phyloP scores from a whole-genome alignment of 2,888 invertebrate species.

The Automeris io region DNA sequence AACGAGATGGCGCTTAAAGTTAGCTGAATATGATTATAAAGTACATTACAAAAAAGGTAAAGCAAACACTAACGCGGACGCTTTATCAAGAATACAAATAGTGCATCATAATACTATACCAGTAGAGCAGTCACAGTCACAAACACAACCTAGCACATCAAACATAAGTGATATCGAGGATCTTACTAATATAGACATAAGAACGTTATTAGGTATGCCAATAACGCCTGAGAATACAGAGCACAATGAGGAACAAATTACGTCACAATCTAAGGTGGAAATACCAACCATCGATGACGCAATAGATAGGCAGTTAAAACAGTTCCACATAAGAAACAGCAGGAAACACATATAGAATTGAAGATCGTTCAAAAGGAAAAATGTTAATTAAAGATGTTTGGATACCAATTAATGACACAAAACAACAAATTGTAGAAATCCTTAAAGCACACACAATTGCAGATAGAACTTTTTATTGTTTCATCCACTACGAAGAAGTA shows the following conservation, averaged over 20 bases:
- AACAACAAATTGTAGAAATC: slow-evolving; percentile 15
- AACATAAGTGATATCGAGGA: background rate
- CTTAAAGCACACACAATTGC: slow-evolving; percentile 17
- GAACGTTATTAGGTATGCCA: slow-evolving; percentile 9
- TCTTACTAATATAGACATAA: slow-evolving; percentile 5
- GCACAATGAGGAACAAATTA: background rate
- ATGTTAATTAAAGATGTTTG: slow-evolving; percentile 17
- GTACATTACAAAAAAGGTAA: slow-evolving; percentile 16
- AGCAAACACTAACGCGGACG: slow-evolving; percentile 15
- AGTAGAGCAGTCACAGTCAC: too few relatives aligned
- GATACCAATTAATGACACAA: slow-evolving; percentile 18
- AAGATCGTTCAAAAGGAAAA: slow-evolving; percentile 19
- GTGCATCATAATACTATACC: too few relatives aligned
- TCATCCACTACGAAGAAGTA: slow-evolving; percentile 16
- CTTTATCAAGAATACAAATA: slow-evolving; percentile 19
- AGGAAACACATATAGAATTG: slow-evolving; percentile 13
- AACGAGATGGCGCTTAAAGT: slow-evolving; percentile 23
- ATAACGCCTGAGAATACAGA: slow-evolving; percentile 7
- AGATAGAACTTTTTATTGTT: slow-evolving; percentile 15
- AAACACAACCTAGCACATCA: slow-evolving; percentile 5
- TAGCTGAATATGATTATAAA: slow-evolving; percentile 16
- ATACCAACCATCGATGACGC: slow-evolving; percentile 17
- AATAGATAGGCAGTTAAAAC: slow-evolving; percentile 19
- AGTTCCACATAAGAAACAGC: slow-evolving; percentile 17
- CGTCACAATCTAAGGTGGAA: slow-evolving; percentile 5